Base-by-base conservation (phyloP, 2,888 invertebrate genomes). In the Ormia ochracea region DNA sequence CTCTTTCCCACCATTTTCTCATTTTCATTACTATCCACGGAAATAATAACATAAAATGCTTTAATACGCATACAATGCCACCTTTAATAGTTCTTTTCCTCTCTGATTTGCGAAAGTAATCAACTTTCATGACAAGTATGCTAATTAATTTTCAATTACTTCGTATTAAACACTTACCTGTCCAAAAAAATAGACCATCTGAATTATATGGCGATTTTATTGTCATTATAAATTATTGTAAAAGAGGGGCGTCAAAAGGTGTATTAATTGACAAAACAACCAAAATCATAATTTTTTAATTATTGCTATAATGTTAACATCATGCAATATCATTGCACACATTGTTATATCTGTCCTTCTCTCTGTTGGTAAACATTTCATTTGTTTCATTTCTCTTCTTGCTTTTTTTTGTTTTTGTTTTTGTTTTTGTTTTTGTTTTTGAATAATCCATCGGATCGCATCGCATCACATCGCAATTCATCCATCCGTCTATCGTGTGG, bases 401-500 rank as follows among this genome's bases (percentile, higher is more conserved):
- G 58, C n/a, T 54, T 19, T 23, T 38, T 61, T 80, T 82, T 81
- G 81, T n/a, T 74, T 52, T 52, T 21, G 19, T 41, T 63, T 52
- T 41, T 45, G 23, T 48, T 66, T 45, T 48, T 23, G 38, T 61
- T 50, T 38, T 41, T 31, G n/a, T 41, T 58, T 81, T 82, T 82
- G 70, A 83, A 81, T 83, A 82, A 83, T 82, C 81, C 83, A 84
- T 81, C 81, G 82, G 81, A 83, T 81, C 82, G 79, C 82, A 82
- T 79, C 81, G 82, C 81, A 82, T 82, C 87, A 86, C 87, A 87
- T 86, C 88, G 87, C 87, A 88, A 88, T 87, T 86, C 88, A 88
- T 86, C 87, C 88, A 88, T 88, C 87, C 87, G 87, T 87, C 87
- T 88, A 88, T 88, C 89, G 90, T 90, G 89, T 89, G 89, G 90